These are phyloP conservation scores for Rissa tridactyla DNA, from an alignment of 2,113 vertebrate species.

Conservation along the genomic window DNA sequence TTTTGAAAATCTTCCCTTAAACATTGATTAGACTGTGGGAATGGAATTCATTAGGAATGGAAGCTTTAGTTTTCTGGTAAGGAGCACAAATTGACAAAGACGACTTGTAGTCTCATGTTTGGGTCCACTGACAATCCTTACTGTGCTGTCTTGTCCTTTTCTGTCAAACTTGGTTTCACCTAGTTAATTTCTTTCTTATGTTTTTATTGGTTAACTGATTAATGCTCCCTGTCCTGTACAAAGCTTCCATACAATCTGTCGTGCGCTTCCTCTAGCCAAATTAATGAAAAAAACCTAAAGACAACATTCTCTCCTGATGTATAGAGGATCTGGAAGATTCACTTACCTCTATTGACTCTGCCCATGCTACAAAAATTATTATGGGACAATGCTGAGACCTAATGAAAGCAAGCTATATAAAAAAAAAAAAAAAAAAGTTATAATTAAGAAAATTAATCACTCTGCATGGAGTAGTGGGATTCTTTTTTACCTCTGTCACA, in stretches of 20 bases:
- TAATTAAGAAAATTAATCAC: neutral
- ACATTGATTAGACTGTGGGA: neutral
- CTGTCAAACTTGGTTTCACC: neutral
- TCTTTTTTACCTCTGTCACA: neutral
- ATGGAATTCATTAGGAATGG: neutral
- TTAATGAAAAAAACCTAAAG: neutral
- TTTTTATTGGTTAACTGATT: neutral
- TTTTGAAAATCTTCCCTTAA: neutral
- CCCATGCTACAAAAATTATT: neutral
- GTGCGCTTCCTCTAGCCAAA: rapidly evolving
- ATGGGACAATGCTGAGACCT: neutral
- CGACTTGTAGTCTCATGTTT: neutral
- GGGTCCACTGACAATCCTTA: neutral
- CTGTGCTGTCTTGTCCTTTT: neutral
- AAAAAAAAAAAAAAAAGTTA: neutral
- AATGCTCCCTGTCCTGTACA: neutral
- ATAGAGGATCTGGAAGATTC: neutral
- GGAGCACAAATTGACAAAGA: neutral
- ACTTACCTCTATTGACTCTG: neutral
- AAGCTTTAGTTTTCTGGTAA: neutral
- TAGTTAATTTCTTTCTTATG: neutral
- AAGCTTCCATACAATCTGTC: neutral
- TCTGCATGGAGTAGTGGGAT: neutral
- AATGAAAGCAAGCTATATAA: neutral
- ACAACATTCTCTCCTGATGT: neutral